These are phyloP conservation scores for Rissa tridactyla DNA, from an alignment of 2,113 vertebrate species.

Conservation along the genomic window DNA sequence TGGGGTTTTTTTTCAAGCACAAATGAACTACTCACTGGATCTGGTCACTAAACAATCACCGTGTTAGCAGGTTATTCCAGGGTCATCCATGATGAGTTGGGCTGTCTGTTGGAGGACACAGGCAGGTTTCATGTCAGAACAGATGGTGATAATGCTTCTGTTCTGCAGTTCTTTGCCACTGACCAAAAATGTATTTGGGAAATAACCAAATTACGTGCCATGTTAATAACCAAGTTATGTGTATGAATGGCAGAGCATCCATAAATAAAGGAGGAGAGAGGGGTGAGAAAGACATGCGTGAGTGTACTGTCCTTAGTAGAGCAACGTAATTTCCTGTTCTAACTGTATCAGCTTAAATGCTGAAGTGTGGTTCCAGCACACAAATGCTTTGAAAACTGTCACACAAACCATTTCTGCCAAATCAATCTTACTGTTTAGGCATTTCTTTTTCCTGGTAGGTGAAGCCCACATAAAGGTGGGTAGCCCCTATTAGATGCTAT, in stretches of 20 bases:
- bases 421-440: neutral
- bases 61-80: neutral
- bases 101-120: neutral
- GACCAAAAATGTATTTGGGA: neutral
- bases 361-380: fast-evolving
- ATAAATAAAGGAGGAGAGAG: neutral
- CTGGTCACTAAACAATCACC: neutral
- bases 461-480: neutral
- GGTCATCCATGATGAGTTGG: neutral
- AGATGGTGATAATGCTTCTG: neutral
- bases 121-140: neutral
- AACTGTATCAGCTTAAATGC: neutral
- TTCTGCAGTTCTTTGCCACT: neutral
- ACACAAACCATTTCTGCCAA: neutral
- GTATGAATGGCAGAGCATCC: neutral
- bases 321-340: fast-evolving
- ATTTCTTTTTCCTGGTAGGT: neutral
- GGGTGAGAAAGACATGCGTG: neutral
- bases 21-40: neutral
- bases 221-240: too few species aligned
- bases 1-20: neutral
- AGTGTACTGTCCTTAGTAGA: neutral
- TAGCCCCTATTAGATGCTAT: neutral
- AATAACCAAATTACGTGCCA: neutral
- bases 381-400: neutral